Evolutionary conservation across 2,113 vertebrate genomes (phyloP), one percentile per base, ranked within the genome.

Genomic region (Archocentrus centrarchus): DNA sequence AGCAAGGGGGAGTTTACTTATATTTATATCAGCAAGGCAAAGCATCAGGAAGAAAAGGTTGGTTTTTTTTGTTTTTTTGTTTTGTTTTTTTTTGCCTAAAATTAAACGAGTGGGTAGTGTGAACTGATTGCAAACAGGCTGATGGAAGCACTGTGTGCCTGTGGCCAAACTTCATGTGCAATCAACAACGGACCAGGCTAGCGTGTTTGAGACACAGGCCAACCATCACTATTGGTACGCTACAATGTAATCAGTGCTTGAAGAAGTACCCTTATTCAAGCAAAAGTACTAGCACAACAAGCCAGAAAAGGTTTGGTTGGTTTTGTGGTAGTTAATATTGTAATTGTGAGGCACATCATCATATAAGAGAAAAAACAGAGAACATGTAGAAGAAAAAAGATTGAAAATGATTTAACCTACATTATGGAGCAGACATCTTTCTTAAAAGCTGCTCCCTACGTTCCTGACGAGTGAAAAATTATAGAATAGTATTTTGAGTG

Each of bases 141-240:
- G 68, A 73, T 55, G 68, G 47, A 73, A 55, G 47, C 27, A 32
- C 27, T 32, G 24, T 32, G 68, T 73, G 44, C 47, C 27, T 53
- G 44, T 22, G 44, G 27, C 47, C 47, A 73, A 55, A 27, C 47
- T 35, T 73, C 68, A 73, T 35, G 47, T 35, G 68, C 47, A 73
- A 73, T 73, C 68, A 73, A 73, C 68, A 73, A 73, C 53, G 44
- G 66, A n/a, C 44, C 47, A 32, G 66, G 47, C 47, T 32, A 53
- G 47, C 27, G 50, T 73, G 30, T n/a, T 73, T 55, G 14, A 73
- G 47, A 55, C 68, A 73, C 27, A n/a, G 27, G 27, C 27, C 30
- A 73, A 24, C 50, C 44, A 32, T 73, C 66, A 73, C 66, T 73
- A 53, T 20, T 55, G 47, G 18, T 73, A 32, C 32, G 66, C 44